These are phyloP conservation scores for Acromyrmex heyeri DNA, from an alignment of 1,140 invertebrate species.

Conservation along the genomic window DNA sequence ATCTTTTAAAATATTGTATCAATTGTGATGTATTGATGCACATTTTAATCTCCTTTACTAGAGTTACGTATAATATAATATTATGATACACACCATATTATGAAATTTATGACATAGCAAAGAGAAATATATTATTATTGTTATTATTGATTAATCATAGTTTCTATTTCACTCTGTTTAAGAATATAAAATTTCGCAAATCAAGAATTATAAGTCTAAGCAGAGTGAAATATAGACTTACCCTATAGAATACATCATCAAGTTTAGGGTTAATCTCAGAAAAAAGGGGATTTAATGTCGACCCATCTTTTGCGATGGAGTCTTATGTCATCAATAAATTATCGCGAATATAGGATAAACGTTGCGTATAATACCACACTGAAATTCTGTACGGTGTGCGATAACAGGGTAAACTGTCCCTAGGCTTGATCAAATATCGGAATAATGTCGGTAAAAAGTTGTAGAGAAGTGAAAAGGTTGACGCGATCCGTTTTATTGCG, in stretches of 20 bases:
- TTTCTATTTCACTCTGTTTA: neutral
- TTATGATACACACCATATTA: neutral
- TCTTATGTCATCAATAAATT: slow-evolving; percentile 59
- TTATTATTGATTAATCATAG: neutral
- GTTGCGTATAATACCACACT: slow-evolving; percentile 36
- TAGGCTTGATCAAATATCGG: slow-evolving; percentile 42
- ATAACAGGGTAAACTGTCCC: slow-evolving; percentile 30
- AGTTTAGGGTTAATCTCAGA: slow-evolving; percentile 43
- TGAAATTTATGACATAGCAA: neutral
- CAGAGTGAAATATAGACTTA: slow-evolving; percentile 13
- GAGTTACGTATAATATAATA: neutral
- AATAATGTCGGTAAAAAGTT: slow-evolving; percentile 56
- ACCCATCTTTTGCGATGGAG: slow-evolving; percentile 28
- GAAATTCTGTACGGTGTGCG: slow-evolving; percentile 43
- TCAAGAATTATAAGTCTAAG: slow-evolving; percentile 3
- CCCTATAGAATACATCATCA: slow-evolving; percentile 19
- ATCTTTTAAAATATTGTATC: neutral
- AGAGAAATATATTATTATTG: neutral
- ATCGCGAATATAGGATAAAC: slow-evolving; percentile 46
- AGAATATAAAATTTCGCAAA: slow-evolving; percentile 1
- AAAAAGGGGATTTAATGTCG: slow-evolving; percentile 36
- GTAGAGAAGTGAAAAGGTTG: slow-evolving; percentile 22
- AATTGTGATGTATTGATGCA: neutral
- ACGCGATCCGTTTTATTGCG: slow-evolving; percentile 65
- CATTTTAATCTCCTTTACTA: neutral